Conservation (phyloP, 2,113 vertebrate species). For the Ctenomys sociabilis region DNA sequence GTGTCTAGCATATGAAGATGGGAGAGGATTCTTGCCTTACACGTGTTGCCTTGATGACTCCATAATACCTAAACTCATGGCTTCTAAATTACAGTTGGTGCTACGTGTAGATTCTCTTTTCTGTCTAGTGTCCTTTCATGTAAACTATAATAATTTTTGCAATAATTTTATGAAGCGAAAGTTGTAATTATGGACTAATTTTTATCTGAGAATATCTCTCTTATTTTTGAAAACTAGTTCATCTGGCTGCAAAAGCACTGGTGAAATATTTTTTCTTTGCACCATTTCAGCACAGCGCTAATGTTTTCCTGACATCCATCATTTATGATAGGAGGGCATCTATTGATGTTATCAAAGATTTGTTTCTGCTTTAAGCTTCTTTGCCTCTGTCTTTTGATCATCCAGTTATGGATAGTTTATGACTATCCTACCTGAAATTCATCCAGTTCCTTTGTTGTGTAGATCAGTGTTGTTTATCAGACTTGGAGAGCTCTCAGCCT, state of each 20-base stretch:
- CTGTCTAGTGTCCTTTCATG: neutral
- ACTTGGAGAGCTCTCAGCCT: neutral
- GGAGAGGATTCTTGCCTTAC: neutral
- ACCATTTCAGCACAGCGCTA: neutral
- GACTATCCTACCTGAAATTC: neutral
- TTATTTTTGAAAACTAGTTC: neutral
- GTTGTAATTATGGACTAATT: neutral
- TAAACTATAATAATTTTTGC: neutral
- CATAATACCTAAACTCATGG: neutral
- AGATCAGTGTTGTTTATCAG: neutral
- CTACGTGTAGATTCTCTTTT: neutral
- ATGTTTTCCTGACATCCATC: neutral
- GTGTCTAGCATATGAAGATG: neutral
- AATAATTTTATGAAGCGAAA: neutral
- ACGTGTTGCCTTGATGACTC: neutral
- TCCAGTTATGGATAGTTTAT: neutral
- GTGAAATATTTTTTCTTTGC: neutral
- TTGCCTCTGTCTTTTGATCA: neutral
- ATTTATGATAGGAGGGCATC: neutral
- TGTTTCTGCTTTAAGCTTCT: neutral
- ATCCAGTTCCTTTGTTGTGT: neutral
- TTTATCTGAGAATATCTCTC: neutral
- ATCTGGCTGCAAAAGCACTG: neutral
- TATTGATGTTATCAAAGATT: neutral
- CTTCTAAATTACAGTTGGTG: neutral